Percentiles rank a stretch among this genome's conserved stretches.
phyloP scores from a whole-genome alignment of 2,888 invertebrate species.

The Eupithecia exiguata region DNA sequence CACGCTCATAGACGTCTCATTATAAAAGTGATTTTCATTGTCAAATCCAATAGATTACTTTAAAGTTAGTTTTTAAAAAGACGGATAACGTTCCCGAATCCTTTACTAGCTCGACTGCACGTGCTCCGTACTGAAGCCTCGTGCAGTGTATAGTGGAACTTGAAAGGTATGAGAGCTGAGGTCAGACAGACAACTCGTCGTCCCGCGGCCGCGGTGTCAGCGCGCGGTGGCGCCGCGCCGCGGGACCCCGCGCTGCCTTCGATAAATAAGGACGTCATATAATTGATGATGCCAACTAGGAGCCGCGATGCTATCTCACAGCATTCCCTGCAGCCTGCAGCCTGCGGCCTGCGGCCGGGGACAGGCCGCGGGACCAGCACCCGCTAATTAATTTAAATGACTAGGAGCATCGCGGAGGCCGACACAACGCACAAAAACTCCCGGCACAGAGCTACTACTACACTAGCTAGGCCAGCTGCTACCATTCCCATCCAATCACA shows the following conservation, averaged over 20 bases:
- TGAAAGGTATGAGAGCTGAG: not conserved
- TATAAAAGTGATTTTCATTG: no score
- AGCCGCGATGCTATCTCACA: constrained; percentile 43
- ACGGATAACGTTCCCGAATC: no score
- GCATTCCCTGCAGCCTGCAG: constrained; percentile 35
- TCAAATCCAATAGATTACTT: no score
- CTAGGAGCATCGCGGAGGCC: constrained; percentile 34
- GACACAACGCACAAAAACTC: constrained; percentile 50
- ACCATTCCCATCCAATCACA: not conserved
- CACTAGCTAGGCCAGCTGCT: not conserved
- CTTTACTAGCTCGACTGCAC: no score
- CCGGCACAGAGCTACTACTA: constrained; percentile 46
- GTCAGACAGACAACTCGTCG: constrained; percentile 7
- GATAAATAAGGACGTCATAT: constrained; percentile 76
- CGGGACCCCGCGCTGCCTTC: constrained; percentile 49
- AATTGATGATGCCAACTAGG: constrained; percentile 67
- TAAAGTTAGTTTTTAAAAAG: no score
- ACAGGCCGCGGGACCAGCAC: constrained; percentile 40
- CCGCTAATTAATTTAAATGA: constrained; percentile 78
- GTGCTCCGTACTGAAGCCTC: no score
- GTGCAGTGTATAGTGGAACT: not conserved
- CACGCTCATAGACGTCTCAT: no score
- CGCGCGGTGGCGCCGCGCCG: constrained; percentile 46
- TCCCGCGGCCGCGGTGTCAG: constrained; percentile 34
- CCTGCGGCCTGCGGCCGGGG: constrained; percentile 17